These are phyloP conservation scores for Yponomeuta cagnagella DNA, from an alignment of 2,888 invertebrate species.

Conservation along the genomic window DNA sequence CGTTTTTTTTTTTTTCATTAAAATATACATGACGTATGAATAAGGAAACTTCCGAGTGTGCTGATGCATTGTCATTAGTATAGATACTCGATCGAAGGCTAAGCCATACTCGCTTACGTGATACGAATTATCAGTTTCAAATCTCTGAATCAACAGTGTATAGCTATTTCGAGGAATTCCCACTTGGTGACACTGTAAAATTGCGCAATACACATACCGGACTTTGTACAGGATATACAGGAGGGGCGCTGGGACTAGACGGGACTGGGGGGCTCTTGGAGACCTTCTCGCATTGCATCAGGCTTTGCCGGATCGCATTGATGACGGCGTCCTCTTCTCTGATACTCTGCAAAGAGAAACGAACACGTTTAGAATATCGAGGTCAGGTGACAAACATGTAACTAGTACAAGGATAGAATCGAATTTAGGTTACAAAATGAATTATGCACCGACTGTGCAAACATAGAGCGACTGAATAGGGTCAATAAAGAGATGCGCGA, in stretches of 20 bases:
- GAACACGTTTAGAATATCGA: neutral
- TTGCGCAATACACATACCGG: conserved; percentile 50
- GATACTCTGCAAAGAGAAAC: conserved; percentile 50
- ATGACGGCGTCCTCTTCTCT: conserved; percentile 87
- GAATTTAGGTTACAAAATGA: neutral
- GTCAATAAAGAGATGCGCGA: no score
- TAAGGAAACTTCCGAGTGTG: no score
- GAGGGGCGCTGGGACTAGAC: conserved; percentile 66
- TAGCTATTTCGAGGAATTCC: no score
- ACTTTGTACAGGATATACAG: conserved; percentile 75
- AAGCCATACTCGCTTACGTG: no score
- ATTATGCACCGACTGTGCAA: neutral
- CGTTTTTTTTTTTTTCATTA: no score
- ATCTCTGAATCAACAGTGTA: no score
- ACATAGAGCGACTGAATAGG: neutral
- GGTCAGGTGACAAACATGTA: neutral
- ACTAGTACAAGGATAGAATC: conserved; percentile 1
- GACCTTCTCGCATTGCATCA: conserved; percentile 89
- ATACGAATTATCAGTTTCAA: no score
- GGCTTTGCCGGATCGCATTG: conserved; percentile 90
- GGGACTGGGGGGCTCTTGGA: conserved; percentile 75
- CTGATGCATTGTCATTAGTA: no score
- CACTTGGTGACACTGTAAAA: no score
- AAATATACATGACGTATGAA: no score
- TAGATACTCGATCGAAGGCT: no score